Evolutionary conservation across 2,797 vertebrate genomes (phyloP).

Genomic region (Moxostoma hubbsi): DNA sequence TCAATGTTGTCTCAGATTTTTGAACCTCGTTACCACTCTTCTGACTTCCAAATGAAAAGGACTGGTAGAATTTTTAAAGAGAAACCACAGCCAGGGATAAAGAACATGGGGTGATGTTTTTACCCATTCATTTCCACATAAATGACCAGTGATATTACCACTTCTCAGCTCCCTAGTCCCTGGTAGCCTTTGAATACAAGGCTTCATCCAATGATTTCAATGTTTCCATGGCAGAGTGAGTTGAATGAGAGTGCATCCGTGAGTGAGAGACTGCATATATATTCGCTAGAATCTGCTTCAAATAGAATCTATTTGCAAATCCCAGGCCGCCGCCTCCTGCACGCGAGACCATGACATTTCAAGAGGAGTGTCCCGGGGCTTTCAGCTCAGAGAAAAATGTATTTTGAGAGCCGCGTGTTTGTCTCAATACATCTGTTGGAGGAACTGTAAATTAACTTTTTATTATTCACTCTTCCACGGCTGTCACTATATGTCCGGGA

Average conservation of each 20-base stretch:
- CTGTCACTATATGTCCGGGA: constrained; percentile 66
- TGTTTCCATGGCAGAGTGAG: constrained; percentile 61
- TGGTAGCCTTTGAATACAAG: background rate
- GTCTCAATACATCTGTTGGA: constrained; percentile 70
- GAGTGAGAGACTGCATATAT: constrained; percentile 68
- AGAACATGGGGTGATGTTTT: background rate
- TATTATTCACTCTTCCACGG: constrained; percentile 74
- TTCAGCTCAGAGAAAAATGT: constrained; percentile 69
- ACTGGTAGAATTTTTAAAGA: background rate
- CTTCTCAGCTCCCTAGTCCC: background rate
- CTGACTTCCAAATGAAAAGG: background rate
- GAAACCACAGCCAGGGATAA: background rate
- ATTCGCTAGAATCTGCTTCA: constrained; percentile 74
- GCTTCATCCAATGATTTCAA: constrained; percentile 21
- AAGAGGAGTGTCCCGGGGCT: constrained; percentile 70
- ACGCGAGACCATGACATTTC: constrained; percentile 75
- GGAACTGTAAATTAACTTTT: constrained; percentile 70
- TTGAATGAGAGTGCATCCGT: constrained; percentile 60
- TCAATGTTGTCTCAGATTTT: background rate
- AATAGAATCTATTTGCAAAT: constrained; percentile 77
- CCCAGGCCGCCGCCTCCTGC: constrained; percentile 71
- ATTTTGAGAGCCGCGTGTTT: constrained; percentile 72
- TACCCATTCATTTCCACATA: background rate
- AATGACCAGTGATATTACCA: background rate
- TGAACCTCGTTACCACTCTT: background rate